Evolutionary conservation across 1,140 invertebrate genomes (phyloP).

Genomic region (silkworm (Bombyx mori)): DNA sequence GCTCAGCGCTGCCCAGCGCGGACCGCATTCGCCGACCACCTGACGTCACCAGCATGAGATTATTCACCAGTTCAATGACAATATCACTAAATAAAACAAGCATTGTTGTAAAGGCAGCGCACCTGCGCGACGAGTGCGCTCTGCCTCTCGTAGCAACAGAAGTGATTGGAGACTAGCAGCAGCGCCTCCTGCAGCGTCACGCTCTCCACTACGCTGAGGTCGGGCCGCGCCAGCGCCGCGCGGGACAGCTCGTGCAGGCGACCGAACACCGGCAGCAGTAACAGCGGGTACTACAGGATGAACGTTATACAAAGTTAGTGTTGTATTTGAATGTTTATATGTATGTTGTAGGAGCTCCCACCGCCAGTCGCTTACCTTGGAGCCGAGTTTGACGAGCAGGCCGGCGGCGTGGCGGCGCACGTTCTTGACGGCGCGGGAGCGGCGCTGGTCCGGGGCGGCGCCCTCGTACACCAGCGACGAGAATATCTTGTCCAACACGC

Average conservation of each 20-base stretch:
- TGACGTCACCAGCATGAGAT: constrained; percentile 5
- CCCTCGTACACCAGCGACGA: constrained; percentile 82
- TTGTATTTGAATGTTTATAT: constrained; percentile 1
- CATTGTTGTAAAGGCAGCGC: not conserved
- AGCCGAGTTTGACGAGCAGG: constrained; percentile 89
- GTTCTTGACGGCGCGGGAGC: constrained; percentile 84
- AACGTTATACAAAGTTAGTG: constrained; percentile 1
- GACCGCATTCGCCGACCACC: constrained; percentile 53
- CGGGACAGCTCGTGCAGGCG: constrained; percentile 83
- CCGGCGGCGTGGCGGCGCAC: constrained; percentile 90
- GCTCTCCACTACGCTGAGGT: constrained; percentile 87
- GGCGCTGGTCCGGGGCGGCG: constrained; percentile 70
- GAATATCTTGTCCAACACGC: constrained; percentile 91
- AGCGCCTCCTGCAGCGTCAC: constrained; percentile 84
- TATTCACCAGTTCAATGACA: not conserved
- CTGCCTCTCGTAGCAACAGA: constrained; percentile 89
- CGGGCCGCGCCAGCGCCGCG: constrained; percentile 75
- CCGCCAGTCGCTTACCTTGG: constrained; percentile 67
- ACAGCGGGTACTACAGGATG: constrained; percentile 76
- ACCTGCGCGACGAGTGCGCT: constrained; percentile 87
- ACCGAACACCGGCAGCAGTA: constrained; percentile 89
- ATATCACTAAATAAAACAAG: not conserved
- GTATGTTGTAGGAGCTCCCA: not conserved
- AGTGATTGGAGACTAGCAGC: constrained; percentile 89
- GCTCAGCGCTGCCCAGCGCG: constrained; percentile 75